Percentiles rank a stretch among this genome's conserved stretches.
Conservation (phyloP, 2,888 invertebrate genomes). For the Chaetogeoica ovagalla region DNA sequence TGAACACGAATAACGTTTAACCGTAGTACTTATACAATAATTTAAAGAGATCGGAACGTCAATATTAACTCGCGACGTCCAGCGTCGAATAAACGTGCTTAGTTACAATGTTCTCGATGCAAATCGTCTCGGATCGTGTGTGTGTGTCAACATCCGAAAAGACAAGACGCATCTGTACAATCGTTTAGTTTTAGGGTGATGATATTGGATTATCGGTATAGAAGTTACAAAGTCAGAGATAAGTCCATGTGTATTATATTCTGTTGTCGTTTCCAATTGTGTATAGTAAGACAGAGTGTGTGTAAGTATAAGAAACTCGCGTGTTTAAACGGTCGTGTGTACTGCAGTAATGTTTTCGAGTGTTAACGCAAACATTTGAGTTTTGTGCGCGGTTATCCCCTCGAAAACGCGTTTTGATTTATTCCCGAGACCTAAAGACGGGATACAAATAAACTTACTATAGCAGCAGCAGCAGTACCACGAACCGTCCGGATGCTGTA, state of each 20-base stretch:
- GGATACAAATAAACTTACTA: background rate
- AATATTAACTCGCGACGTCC: too few species aligned
- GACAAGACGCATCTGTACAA: too few species aligned
- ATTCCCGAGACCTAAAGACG: conserved; percentile 32
- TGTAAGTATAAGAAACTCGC: background rate
- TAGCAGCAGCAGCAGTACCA: background rate
- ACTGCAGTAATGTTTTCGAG: conserved; percentile 24
- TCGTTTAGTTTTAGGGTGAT: background rate
- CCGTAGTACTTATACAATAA: too few species aligned
- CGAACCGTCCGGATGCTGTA: background rate
- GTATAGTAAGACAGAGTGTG: background rate
- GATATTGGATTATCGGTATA: conserved; percentile 25
- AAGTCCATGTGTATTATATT: background rate
- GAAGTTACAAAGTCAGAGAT: conserved; percentile 37
- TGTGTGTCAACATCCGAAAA: too few species aligned
- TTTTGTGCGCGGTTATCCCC: conserved; percentile 6
- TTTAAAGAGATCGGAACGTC: too few species aligned
- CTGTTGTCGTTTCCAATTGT: too few species aligned
- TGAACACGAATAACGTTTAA: too few species aligned
- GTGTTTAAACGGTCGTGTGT: conserved; percentile 25
- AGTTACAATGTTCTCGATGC: too few species aligned
- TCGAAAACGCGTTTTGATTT: conserved; percentile 40
- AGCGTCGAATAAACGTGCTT: too few species aligned
- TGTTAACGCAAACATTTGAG: conserved; percentile 44
- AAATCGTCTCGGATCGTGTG: too few species aligned